Conservation (phyloP, 1,140 invertebrate species). For the Brachionus sp. region DNA sequence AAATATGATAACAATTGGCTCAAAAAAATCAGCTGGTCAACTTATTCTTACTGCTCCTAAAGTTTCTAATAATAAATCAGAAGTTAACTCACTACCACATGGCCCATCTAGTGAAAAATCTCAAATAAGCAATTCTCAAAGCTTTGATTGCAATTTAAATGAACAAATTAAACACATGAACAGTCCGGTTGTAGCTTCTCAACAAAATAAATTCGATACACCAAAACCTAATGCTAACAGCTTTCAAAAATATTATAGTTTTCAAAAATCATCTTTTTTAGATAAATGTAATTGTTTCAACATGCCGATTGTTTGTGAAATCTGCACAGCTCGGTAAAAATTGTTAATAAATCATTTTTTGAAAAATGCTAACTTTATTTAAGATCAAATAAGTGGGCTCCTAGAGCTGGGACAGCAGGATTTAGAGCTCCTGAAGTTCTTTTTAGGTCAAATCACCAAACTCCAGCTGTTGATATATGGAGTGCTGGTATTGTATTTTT, state of each 20-base stretch:
- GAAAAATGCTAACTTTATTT: background rate
- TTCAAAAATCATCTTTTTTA: constrained; percentile 5
- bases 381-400: constrained; percentile 65
- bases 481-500: constrained; percentile 79
- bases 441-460: constrained; percentile 71
- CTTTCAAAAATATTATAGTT: constrained; percentile 36
- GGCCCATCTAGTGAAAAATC: background rate
- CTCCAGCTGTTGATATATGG: constrained; percentile 82
- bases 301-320: constrained; percentile 42
- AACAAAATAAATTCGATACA: constrained; percentile 3
- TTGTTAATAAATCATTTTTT: background rate
- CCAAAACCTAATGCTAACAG: background rate
- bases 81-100: constrained; percentile 4
- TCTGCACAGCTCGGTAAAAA: background rate
- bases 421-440: constrained; percentile 83
- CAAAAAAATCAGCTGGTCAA: background rate
- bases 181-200: background rate
- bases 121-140: background rate
- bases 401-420: constrained; percentile 81
- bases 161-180: background rate
- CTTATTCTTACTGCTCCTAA: constrained; percentile 12
- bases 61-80: background rate
- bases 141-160: constrained; percentile 33
- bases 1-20: constrained; percentile 28
- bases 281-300: constrained; percentile 43